Percentiles rank a stretch among this genome's conserved stretches.
Evolutionary conservation across 1,140 invertebrate genomes (phyloP).

Genomic region (Cardiocondyla obscurior): DNA sequence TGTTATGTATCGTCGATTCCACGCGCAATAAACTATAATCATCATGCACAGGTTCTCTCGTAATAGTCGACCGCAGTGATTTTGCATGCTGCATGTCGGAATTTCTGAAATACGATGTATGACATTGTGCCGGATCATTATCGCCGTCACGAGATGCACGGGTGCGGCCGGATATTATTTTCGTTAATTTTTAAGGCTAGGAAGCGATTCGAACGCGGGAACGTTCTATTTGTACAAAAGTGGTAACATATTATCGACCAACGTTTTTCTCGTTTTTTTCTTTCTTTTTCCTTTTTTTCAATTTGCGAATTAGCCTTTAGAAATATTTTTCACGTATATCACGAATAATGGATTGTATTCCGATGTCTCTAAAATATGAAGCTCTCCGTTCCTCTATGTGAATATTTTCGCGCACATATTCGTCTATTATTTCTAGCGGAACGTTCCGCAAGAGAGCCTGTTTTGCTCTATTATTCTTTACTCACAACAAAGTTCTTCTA

Average conservation of each 20-base stretch:
- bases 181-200: background rate
- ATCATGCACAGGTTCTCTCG: background rate
- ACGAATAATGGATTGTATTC: background rate
- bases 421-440: slow-evolving; percentile 25
- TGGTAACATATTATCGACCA: no score
- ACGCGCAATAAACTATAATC: slow-evolving; percentile 31
- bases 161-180: background rate
- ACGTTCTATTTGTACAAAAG: background rate
- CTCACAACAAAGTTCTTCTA: background rate
- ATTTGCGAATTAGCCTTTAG: slow-evolving; percentile 7
- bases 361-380: slow-evolving; percentile 1
- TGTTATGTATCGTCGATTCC: background rate
- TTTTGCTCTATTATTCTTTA: slow-evolving; percentile 15
- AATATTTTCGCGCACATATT: slow-evolving; percentile 35
- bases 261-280: no score
- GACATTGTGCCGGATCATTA: slow-evolving; percentile 10
- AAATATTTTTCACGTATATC: slow-evolving; percentile 2
- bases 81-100: background rate
- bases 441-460: background rate
- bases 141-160: background rate
- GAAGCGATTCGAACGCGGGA: background rate
- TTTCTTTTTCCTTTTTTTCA: background rate
- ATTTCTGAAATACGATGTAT: slow-evolving; percentile 3
- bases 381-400: slow-evolving; percentile 17
- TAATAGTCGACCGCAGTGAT: background rate